Percentiles rank a stretch among this genome's conserved stretches.
Evolutionary conservation across 2,888 invertebrate genomes (phyloP).

Genomic region (Arrhopalites spinosus): DNA sequence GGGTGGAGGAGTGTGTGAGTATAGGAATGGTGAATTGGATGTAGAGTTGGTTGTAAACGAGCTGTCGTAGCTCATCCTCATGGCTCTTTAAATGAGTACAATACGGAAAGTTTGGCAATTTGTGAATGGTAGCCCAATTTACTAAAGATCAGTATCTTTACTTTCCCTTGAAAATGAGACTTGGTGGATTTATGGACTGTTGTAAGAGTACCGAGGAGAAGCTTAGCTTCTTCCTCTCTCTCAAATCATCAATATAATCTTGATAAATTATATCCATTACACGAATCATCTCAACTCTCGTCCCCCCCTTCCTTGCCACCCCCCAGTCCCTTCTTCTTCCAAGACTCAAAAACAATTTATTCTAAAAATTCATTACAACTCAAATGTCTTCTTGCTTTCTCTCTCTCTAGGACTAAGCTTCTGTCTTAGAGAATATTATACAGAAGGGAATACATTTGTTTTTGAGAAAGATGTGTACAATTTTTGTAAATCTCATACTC

Average conservation of each 20-base stretch:
- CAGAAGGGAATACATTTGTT: background rate
- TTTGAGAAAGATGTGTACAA: background rate
- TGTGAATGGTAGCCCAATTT: constrained; percentile 28
- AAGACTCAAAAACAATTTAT: background rate
- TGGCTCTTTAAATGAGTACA: background rate
- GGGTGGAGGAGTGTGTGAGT: constrained; percentile 15
- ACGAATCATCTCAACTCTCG: constrained; percentile 13
- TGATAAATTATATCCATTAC: constrained; percentile 22
- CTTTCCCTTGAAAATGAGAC: constrained; percentile 20
- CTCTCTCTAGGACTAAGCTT: too few relatives aligned
- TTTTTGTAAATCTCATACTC: too few relatives aligned
- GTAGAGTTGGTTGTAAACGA: background rate
- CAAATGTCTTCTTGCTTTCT: too few relatives aligned
- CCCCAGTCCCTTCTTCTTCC: background rate
- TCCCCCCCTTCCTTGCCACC: background rate
- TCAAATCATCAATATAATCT: constrained; percentile 15
- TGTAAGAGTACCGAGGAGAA: too few relatives aligned
- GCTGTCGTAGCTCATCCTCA: constrained; percentile 1
- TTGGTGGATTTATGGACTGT: background rate
- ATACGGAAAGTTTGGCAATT: constrained; percentile 32
- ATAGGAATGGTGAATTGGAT: constrained; percentile 4
- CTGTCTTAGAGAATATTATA: background rate
- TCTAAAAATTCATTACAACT: background rate
- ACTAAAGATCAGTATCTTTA: constrained; percentile 14
- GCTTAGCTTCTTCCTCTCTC: background rate